These are phyloP conservation scores for Pseudolycoriella hygida DNA, from an alignment of 2,888 invertebrate genomes.

Conservation along the genomic window DNA sequence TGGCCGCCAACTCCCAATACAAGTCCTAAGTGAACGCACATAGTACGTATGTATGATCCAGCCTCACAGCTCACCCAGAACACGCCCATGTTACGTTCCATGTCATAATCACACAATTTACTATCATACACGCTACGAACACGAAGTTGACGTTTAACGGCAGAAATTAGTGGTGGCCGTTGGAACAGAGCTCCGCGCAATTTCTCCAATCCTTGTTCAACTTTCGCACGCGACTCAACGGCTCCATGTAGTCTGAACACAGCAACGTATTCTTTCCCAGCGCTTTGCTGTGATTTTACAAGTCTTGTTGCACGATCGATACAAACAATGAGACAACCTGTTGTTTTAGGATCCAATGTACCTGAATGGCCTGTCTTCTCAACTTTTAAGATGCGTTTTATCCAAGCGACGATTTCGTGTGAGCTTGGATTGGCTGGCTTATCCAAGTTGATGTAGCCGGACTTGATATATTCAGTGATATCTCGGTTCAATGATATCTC, in stretches of 20 bases:
- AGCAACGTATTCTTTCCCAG: conserved; percentile 96
- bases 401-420: conserved; percentile 99
- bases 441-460: conserved; percentile 93
- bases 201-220: conserved; percentile 63
- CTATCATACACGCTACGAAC: conserved; percentile 92
- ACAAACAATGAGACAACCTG: conserved; percentile 91
- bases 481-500: conserved; percentile 83
- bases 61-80: conserved; percentile 99
- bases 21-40: conserved; percentile 95
- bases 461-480: conserved; percentile 73
- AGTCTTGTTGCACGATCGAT: conserved; percentile 91
- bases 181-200: conserved; percentile 93
- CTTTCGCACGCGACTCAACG: conserved; percentile 48
- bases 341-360: conserved; percentile 93
- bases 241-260: conserved; percentile 88
- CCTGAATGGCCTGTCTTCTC: conserved; percentile 99
- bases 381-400: conserved; percentile 88
- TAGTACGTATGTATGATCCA: conserved; percentile 95
- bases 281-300: conserved; percentile 96
- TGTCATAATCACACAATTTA: conserved; percentile 78
- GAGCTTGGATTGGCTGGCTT: conserved; percentile 97
- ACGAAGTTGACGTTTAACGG: conserved; percentile 92
- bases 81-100: conserved; percentile 71
- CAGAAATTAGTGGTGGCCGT: conserved; percentile 95
- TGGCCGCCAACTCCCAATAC: conserved; percentile 93